Conservation (phyloP, 2,888 invertebrate species). For the Steinernema hermaphroditum region DNA sequence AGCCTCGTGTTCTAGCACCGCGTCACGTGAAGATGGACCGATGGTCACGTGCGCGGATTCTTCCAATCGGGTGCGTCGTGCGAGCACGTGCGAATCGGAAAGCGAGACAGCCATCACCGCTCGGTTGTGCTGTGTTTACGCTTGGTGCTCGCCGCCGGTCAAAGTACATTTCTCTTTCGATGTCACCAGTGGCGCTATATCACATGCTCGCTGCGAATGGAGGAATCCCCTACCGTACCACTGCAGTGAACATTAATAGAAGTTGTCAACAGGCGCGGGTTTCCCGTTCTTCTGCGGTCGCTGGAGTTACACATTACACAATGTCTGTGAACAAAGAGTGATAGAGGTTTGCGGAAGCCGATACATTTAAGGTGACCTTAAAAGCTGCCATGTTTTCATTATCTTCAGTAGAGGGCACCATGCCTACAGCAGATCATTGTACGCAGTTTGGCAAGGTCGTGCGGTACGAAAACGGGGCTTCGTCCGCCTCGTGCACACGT, state of each 20-base stretch:
- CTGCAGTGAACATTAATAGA: too few species aligned
- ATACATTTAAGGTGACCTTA: too few species aligned
- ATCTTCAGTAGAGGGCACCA: too few species aligned
- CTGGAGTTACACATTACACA: too few species aligned
- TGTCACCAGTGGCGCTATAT: not conserved
- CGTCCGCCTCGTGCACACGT: conserved; percentile 3
- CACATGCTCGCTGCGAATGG: not conserved
- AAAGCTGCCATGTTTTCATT: too few species aligned
- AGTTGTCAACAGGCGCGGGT: too few species aligned
- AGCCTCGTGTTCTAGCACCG: not conserved
- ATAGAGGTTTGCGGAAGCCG: too few species aligned
- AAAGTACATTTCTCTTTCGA: conserved; percentile 19
- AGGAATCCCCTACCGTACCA: conserved; percentile 18
- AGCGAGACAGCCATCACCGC: conserved; percentile 27
- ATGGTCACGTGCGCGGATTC: not conserved
- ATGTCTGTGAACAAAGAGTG: too few species aligned
- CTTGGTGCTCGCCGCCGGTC: conserved; percentile 20
- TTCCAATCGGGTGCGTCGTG: conserved; percentile 16
- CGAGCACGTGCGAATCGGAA: conserved; percentile 28
- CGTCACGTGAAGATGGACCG: not conserved
- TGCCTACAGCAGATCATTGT: not conserved
- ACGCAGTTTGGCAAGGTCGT: not conserved
- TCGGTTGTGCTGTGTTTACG: conserved; percentile 24
- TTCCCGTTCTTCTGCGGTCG: too few species aligned
- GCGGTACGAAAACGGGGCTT: conserved; percentile 7